phyloP scores from a whole-genome alignment of 2,888 invertebrate species.

The Athripsodes cinereus region DNA sequence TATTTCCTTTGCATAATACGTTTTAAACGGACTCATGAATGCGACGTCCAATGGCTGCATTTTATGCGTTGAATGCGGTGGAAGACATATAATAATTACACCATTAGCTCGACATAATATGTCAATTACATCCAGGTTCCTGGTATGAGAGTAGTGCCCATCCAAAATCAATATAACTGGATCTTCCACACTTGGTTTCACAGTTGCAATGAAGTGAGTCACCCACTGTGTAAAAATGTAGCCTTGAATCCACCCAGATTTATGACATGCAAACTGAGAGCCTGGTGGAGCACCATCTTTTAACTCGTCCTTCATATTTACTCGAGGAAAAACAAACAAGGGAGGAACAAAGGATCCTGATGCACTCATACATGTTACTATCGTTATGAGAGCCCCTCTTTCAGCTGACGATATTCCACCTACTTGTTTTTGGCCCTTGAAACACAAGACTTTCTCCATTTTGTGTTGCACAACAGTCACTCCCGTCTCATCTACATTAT shows the following conservation, averaged over 20 bases:
- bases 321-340: conserved; percentile 40
- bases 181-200: too few relatives aligned
- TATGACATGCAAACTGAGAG: conserved; percentile 32
- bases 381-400: conserved; percentile 35
- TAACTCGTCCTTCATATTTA: conserved; percentile 35
- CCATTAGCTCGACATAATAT: conserved; percentile 28
- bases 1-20: conserved; percentile 30
- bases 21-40: conserved; percentile 13
- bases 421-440: conserved; percentile 36
- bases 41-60: conserved; percentile 30
- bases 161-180: conserved; percentile 30
- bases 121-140: too few relatives aligned
- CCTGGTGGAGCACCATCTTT: conserved; percentile 37
- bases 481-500: conserved; percentile 29
- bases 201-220: conserved; percentile 11
- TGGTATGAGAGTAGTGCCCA: conserved; percentile 31
- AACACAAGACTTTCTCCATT: conserved; percentile 35
- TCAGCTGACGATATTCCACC: too few relatives aligned
- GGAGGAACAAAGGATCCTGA: conserved; percentile 37
- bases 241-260: too few relatives aligned
- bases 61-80: conserved; percentile 29
- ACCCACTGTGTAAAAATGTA: conserved; percentile 5
- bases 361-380: conserved; percentile 38
- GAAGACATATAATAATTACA: conserved; percentile 28
- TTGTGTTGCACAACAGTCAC: conserved; percentile 37